Evolutionary conservation across 2,113 vertebrate genomes (phyloP).

Genomic region (Camelus bactrianus): DNA sequence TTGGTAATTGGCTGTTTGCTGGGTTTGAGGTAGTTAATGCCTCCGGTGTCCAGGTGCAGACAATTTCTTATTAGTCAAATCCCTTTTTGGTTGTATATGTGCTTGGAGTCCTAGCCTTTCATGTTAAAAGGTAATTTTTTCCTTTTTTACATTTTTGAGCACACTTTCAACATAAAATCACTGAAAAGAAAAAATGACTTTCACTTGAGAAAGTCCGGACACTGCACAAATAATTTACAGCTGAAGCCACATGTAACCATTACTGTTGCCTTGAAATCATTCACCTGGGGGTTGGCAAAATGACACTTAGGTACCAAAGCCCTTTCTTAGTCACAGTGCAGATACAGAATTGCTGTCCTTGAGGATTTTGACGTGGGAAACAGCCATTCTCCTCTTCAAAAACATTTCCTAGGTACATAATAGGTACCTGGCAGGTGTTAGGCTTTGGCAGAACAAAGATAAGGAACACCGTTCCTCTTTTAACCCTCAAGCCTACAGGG

Average conservation of each 20-base stretch:
- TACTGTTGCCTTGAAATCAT: background rate
- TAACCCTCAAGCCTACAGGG: background rate
- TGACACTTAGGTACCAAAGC: background rate
- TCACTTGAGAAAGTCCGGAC: background rate
- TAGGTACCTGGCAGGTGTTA: background rate
- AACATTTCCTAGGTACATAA: background rate
- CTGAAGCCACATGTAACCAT: background rate
- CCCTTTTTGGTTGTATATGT: background rate
- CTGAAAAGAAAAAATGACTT: background rate
- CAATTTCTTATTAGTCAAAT: background rate
- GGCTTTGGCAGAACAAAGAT: background rate
- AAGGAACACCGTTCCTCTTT: background rate
- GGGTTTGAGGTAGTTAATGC: background rate
- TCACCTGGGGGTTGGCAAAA: background rate
- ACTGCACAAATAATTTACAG: background rate
- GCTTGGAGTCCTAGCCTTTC: background rate
- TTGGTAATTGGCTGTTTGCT: background rate
- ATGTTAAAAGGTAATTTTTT: background rate
- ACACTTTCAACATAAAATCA: background rate
- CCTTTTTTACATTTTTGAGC: background rate
- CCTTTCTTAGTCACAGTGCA: background rate
- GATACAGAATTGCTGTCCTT: background rate
- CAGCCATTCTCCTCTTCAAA: background rate
- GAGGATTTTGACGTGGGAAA: background rate
- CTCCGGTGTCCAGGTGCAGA: background rate